Percentiles rank a stretch among this genome's conserved stretches.
These are phyloP conservation scores for Chondrilla cf. caribensis DNA, from an alignment of 37 sponge, comb jelly and placozoan genomes.

Conservation along the genomic window DNA sequence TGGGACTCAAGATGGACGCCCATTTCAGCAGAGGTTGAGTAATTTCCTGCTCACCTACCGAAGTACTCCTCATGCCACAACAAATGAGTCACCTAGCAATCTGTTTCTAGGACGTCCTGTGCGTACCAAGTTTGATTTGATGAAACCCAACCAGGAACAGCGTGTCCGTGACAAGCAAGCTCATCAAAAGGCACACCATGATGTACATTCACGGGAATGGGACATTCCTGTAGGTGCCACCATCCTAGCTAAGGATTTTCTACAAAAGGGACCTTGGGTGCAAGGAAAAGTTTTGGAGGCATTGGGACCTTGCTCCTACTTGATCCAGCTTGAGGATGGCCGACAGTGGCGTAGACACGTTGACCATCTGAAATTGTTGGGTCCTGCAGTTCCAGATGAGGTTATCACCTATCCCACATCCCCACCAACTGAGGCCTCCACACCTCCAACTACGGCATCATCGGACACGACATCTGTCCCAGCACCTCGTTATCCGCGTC, in stretches of 20 bases:
- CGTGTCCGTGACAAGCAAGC: background rate
- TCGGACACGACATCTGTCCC: too few species aligned
- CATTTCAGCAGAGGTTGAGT: background rate
- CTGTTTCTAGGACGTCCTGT: constrained; percentile 15
- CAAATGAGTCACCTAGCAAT: constrained; percentile 29
- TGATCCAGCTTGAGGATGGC: background rate
- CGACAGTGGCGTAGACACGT: background rate
- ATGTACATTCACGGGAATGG: background rate
- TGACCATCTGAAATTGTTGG: background rate
- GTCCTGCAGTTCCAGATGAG: too few species aligned
- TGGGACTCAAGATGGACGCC: background rate
- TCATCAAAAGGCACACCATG: background rate
- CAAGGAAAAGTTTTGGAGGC: background rate
- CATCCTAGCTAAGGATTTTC: background rate
- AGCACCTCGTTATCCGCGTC: too few species aligned
- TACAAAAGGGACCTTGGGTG: background rate
- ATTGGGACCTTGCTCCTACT: background rate
- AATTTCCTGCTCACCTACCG: constrained; percentile 31
- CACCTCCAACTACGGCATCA: too few species aligned
- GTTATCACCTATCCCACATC: too few species aligned
- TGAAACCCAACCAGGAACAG: background rate
- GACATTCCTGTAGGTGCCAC: background rate
- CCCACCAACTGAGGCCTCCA: too few species aligned
- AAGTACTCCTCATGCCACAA: constrained; percentile 31
- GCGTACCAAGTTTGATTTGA: background rate